A percentile compares a stretch with the other conserved stretches of the same genome.
Conservation (phyloP, 2,113 vertebrate species). For the Phrynocephalus versicolor region DNA sequence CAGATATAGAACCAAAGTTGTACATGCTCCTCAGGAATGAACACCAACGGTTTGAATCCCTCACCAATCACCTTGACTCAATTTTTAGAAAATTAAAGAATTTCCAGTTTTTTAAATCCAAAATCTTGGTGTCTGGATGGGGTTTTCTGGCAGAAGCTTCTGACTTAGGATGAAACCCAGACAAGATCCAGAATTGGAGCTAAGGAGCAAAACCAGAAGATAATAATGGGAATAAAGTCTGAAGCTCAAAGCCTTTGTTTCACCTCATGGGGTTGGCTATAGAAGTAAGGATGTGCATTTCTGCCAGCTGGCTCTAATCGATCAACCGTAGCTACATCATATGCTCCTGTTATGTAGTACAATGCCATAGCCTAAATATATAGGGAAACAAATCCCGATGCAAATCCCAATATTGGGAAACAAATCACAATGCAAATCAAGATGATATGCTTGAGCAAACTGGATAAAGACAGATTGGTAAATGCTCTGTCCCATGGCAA, state of each 20-base stretch:
- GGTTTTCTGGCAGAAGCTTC: too few relatives aligned
- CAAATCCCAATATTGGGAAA: constrained; percentile 9
- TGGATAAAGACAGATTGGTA: background rate
- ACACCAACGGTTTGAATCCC: background rate
- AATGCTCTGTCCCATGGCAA: background rate
- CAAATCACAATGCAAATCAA: background rate
- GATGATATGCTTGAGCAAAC: background rate
- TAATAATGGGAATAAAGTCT: too few relatives aligned
- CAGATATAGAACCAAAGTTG: background rate
- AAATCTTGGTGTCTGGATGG: too few relatives aligned
- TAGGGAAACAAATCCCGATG: background rate
- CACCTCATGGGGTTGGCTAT: background rate
- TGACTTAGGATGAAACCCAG: background rate
- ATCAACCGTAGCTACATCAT: background rate
- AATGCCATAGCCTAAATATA: background rate
- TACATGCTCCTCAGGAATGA: background rate
- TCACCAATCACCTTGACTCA: background rate
- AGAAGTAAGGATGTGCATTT: background rate
- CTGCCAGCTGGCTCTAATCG: background rate
- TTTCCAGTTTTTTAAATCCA: background rate
- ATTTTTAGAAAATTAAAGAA: too few relatives aligned
- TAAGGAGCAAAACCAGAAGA: background rate
- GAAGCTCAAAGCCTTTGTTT: background rate
- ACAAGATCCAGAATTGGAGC: background rate
- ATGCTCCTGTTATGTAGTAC: background rate